Evolutionary conservation across 2,888 invertebrate species (phyloP).

Genomic region (Itoplectis maculator): DNA sequence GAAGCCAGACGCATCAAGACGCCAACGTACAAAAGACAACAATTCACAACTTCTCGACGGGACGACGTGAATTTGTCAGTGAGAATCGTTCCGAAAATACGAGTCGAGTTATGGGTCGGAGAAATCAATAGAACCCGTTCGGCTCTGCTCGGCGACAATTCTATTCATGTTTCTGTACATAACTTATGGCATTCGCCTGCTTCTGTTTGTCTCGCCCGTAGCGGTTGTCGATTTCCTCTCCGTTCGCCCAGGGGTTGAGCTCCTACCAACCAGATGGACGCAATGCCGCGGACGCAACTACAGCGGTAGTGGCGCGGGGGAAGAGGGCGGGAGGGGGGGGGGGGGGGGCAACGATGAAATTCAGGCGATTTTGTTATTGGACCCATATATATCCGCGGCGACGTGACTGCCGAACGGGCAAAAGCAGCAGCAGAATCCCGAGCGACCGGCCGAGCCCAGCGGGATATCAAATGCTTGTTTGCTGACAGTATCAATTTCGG

Average conservation of each 20-base stretch:
- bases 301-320: conserved; percentile 24
- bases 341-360: conserved; percentile 68
- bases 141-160: conserved; percentile 41
- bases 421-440: conserved; percentile 52
- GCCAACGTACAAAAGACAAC: conserved; percentile 1
- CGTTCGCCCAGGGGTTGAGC: neutral
- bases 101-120: conserved; percentile 27
- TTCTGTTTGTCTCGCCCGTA: conserved; percentile 46
- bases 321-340: conserved; percentile 53
- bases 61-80: conserved; percentile 29
- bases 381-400: conserved; percentile 68
- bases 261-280: conserved; percentile 44
- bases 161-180: conserved; percentile 22
- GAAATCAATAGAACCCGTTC: conserved; percentile 50
- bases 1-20: neutral
- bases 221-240: conserved; percentile 21
- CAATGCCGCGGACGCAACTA: conserved; percentile 31
- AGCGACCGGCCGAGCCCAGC: conserved; percentile 39
- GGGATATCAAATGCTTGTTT: conserved; percentile 77
- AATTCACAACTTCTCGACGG: conserved; percentile 14
- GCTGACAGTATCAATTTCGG: conserved; percentile 81
- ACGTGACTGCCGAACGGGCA: conserved; percentile 69
- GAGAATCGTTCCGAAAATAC: conserved; percentile 36
- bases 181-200: conserved; percentile 43
- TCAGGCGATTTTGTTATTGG: conserved; percentile 73